phyloP scores from a whole-genome alignment of 2,888 invertebrate species.

The Macroteleia sp. region DNA sequence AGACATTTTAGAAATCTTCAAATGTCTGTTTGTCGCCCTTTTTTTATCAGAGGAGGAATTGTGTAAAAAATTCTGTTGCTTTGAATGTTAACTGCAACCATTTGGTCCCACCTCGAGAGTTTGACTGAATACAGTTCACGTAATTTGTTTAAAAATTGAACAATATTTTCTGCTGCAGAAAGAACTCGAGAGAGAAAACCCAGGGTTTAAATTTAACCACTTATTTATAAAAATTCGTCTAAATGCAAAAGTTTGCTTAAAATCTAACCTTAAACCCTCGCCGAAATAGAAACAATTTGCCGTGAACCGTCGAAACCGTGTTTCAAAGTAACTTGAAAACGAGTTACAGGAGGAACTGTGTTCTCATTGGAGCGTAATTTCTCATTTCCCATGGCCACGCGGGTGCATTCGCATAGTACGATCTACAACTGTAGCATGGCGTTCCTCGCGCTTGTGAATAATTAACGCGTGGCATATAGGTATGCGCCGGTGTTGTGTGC shows the following conservation, averaged over 20 bases:
- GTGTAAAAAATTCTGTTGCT: too few species aligned
- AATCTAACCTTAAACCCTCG: conserved; percentile 34
- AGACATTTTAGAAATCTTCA: too few species aligned
- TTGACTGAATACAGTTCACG: too few species aligned
- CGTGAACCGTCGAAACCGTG: conserved; percentile 34
- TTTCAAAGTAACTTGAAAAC: conserved; percentile 37
- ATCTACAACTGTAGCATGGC: conserved; percentile 55
- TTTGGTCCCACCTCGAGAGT: too few species aligned
- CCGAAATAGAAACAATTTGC: conserved; percentile 13
- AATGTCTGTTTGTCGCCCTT: too few species aligned
- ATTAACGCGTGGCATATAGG: conserved; percentile 60
- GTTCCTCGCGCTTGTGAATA: conserved; percentile 62
- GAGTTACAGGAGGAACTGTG: conserved; percentile 23
- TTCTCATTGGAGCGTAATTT: conserved; percentile 61
- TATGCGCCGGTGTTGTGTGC: conserved; percentile 41
- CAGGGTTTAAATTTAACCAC: too few species aligned
- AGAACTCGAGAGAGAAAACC: too few species aligned
- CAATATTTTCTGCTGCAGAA: too few species aligned
- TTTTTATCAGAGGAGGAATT: too few species aligned
- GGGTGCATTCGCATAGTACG: conserved; percentile 45
- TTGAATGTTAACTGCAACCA: too few species aligned
- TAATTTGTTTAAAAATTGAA: too few species aligned
- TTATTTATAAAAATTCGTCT: not conserved
- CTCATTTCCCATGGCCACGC: conserved; percentile 64
- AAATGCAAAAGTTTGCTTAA: not conserved